Evolutionary conservation across 92 coral and sea anemone species (phyloP), one percentile per base, ranked within the genome.

Genomic region (Scolanthus callimorphus): DNA sequence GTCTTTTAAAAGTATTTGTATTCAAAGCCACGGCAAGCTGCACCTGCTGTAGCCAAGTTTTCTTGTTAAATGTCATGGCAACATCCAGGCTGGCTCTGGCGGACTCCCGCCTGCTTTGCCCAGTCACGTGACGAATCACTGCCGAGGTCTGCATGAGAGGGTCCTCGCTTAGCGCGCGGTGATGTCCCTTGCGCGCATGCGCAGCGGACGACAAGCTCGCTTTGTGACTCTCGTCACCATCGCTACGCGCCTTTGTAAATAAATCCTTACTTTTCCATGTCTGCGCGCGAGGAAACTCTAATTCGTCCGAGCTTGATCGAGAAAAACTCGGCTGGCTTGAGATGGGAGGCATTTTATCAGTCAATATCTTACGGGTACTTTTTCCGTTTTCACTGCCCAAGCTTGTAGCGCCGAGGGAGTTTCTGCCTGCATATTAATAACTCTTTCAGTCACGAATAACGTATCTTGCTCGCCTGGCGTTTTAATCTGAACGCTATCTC

Each of bases 11-110:
- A 34, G 79, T 92, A 59, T 92, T 92, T 12, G 76, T 81, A 29
- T 84, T 92, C 17, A 92, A 58, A 27, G 84, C 90, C 15, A 92
- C 71, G 4, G 96, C 98, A 74, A 92, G 77, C 49, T 89, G 94
- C 12, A 92, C 83, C 26, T 85, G 98, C 39, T 86, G 84, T 0
- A 89, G 77, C 98, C 98, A 92, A 2, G 90, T 68, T 59, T 89
- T 88, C 54, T 85, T 92, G 54, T 62, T 80, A 31, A 84, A 92
- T n/a, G 96, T 88, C 73, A 59, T 74, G 3, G 96, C 96, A 30
- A 88, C 78, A 44, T 79, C 96, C 59, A 88, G 72, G 69, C 96
- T 88, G n/a, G 88, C 80, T 52, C 62, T 71, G 11, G 96, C 96
- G 24, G 86, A 76, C 63, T 83, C 96, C 57, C 74, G 86, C 31